phyloP scores from a whole-genome alignment of 2,888 invertebrate genomes.

The Papilio elwesi region DNA sequence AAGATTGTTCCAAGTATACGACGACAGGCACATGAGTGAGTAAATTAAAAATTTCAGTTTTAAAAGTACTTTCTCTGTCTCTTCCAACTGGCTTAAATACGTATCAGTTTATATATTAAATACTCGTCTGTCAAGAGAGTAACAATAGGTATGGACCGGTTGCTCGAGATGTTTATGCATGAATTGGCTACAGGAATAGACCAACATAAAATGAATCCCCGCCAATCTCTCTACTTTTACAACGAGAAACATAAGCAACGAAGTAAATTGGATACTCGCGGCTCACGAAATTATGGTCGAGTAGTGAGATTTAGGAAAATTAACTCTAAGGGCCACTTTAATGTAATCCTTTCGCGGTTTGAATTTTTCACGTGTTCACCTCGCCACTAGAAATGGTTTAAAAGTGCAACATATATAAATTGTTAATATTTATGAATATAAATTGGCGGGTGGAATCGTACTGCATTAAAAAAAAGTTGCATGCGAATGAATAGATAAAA shows the following conservation, averaged over 20 bases:
- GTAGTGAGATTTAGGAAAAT: constrained; percentile 71
- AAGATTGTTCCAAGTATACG: too few relatives aligned
- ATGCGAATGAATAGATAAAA: too few relatives aligned
- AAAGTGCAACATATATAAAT: not conserved
- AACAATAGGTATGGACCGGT: constrained; percentile 18
- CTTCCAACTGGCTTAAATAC: too few relatives aligned
- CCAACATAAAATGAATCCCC: constrained; percentile 31
- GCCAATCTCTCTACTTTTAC: constrained; percentile 26
- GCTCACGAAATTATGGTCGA: constrained; percentile 8
- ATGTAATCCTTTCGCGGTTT: constrained; percentile 30
- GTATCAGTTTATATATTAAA: not conserved
- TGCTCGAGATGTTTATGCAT: constrained; percentile 12
- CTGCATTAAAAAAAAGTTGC: too few relatives aligned
- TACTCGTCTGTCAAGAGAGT: constrained; percentile 1
- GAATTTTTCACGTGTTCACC: constrained; percentile 13
- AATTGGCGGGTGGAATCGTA: too few relatives aligned
- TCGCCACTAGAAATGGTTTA: not conserved
- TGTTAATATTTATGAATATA: too few relatives aligned
- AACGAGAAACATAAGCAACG: constrained; percentile 26
- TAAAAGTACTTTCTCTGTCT: too few relatives aligned
- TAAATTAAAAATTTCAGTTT: too few relatives aligned
- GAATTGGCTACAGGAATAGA: not conserved
- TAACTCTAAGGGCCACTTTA: constrained; percentile 75
- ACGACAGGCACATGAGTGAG: too few relatives aligned
- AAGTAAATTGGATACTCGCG: constrained; percentile 23